Evolutionary conservation across 1,140 invertebrate genomes (phyloP).

Genomic region (Arion vulgaris): DNA sequence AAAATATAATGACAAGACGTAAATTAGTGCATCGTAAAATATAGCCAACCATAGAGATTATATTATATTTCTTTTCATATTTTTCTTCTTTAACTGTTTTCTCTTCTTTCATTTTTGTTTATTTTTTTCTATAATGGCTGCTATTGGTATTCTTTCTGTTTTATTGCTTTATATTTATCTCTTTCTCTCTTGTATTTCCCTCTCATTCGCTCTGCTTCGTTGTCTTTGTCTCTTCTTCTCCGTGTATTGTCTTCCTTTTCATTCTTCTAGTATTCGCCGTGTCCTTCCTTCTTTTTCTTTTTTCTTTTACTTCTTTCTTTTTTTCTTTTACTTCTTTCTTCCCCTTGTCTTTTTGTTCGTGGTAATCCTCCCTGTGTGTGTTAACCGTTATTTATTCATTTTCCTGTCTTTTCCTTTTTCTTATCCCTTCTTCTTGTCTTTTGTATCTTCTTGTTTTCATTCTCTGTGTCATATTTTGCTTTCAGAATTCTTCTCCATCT

Average conservation of each 20-base stretch:
- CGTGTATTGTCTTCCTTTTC: conserved; percentile 5
- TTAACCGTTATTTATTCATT: too few species aligned
- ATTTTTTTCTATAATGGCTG: conserved; percentile 1
- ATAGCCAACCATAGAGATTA: conserved; percentile 28
- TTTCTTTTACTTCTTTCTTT: conserved; percentile 9
- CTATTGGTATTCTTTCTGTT: conserved; percentile 1
- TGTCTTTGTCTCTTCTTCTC: conserved; percentile 19
- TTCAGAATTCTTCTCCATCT: too few species aligned
- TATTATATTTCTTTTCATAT: conserved; percentile 27
- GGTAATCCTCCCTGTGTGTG: too few species aligned
- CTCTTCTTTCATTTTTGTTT: conserved; percentile 3
- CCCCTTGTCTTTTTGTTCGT: too few species aligned
- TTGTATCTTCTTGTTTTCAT: too few species aligned
- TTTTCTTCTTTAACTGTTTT: conserved; percentile 32
- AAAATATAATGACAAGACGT: too few species aligned
- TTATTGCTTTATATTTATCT: not conserved
- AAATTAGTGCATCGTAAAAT: conserved; percentile 23
- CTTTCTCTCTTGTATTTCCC: not conserved
- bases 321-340: conserved; percentile 2
- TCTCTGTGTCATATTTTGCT: too few species aligned
- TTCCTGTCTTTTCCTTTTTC: too few species aligned
- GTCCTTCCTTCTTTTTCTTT: not conserved
- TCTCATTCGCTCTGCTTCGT: conserved; percentile 21
- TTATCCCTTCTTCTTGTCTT: too few species aligned
- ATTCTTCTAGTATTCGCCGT: conserved; percentile 13